These are phyloP conservation scores for Sciurus vulgaris DNA, from an alignment of 2,797 vertebrate genomes.

Conservation along the genomic window DNA sequence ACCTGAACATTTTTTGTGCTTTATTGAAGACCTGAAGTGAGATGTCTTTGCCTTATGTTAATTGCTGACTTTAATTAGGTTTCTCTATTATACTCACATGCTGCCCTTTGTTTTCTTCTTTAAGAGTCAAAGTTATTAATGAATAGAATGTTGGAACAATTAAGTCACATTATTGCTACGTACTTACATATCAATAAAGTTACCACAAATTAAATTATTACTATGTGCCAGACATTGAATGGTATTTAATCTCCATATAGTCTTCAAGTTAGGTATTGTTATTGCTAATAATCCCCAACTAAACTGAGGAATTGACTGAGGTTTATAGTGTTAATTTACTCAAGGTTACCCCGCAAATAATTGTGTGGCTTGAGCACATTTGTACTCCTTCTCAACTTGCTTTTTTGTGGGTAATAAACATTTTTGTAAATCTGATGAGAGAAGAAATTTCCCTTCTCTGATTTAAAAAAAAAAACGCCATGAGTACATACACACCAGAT, in stretches of 20 bases:
- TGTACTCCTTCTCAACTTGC: neutral
- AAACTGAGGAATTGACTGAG: neutral
- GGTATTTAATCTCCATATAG: neutral
- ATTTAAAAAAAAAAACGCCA: neutral
- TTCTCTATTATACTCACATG: neutral
- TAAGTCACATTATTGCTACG: neutral
- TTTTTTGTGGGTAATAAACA: neutral
- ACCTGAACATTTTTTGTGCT: neutral
- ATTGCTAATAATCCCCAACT: neutral
- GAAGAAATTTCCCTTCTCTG: neutral
- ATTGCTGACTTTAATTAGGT: neutral
- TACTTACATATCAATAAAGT: neutral
- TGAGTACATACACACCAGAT: neutral
- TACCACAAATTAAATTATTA: neutral
- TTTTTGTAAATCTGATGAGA: constrained; percentile 22
- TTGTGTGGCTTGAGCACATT: no score
- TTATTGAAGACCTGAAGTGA: neutral
- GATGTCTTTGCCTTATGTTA: neutral
- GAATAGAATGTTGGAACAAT: neutral
- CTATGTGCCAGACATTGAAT: neutral
- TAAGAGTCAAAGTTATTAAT: neutral
- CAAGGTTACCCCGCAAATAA: neutral
- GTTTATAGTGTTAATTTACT: neutral
- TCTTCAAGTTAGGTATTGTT: neutral
- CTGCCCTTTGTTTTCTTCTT: neutral